Evolutionary conservation across 2,888 invertebrate genomes (phyloP).

Genomic region (Caenorhabditis zanzibari): DNA sequence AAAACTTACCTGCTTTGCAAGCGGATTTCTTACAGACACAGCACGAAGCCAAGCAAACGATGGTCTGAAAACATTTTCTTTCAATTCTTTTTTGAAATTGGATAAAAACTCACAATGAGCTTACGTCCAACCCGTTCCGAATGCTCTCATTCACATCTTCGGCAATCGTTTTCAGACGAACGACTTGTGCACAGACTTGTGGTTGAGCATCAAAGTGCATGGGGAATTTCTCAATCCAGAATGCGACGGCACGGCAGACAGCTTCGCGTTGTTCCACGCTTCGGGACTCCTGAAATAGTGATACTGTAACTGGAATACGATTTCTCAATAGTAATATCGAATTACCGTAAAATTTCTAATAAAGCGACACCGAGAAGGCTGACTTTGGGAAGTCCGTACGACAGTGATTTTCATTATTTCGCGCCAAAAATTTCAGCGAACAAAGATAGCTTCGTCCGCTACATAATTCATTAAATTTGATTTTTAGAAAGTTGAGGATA

Average conservation of each 20-base stretch:
- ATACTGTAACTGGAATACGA: neutral
- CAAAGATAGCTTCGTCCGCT: too few species aligned
- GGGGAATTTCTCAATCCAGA: conserved; percentile 86
- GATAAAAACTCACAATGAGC: conserved; percentile 84
- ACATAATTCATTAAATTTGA: too few species aligned
- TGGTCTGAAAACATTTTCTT: conserved; percentile 84
- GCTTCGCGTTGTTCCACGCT: conserved; percentile 60
- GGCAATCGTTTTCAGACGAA: conserved; percentile 66
- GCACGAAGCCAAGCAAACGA: conserved; percentile 86
- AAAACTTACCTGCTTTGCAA: conserved; percentile 83
- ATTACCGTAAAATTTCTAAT: too few species aligned
- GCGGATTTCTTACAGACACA: conserved; percentile 85
- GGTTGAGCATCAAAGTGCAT: conserved; percentile 86
- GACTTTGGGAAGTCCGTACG: too few species aligned
- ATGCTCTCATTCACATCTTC: conserved; percentile 70
- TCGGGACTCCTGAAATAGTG: conserved; percentile 59
- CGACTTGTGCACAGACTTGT: conserved; percentile 83
- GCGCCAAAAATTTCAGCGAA: too few species aligned
- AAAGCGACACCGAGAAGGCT: too few species aligned
- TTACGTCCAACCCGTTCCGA: conserved; percentile 84
- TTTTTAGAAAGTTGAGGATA: too few species aligned
- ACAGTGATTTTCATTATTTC: too few species aligned
- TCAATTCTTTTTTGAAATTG: neutral
- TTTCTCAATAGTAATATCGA: too few species aligned
- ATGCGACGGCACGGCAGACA: conserved; percentile 84